Base-by-base conservation (phyloP, 2,888 invertebrate species). In the Brachycybe producta region DNA sequence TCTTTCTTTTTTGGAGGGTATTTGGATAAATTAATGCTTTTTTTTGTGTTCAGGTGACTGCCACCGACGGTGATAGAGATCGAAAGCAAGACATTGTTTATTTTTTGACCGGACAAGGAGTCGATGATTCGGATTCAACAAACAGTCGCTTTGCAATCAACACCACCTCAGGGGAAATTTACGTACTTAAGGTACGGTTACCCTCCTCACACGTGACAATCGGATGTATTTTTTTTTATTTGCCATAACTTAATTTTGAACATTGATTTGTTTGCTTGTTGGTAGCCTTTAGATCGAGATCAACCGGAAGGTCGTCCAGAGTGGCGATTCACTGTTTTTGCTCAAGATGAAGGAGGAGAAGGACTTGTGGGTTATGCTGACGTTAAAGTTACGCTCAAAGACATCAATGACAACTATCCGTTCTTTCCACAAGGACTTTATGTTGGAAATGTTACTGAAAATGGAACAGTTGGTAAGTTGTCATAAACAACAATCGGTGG, bases 321-420 rank as follows among this genome's bases (percentile, higher is more conserved):
- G 65, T 92, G 91, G 91, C 77, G 90, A 58, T 92, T 92, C 68
- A 91, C 91, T 2, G 91, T 92, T 8, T 91, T 91, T 67, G 92
- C 91, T 40, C 91, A 91, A 71, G 92, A 92, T 64, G 91, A 91
- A 70, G 88, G 90, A 23, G 91, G 92, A 48, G 90, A 90, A 70
- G 91, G 91, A 49, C 77, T 94, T 27, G 91, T 92, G 39, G 94
- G 94, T 53, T 95, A 94, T 68, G 91, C 94, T 55, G 92, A 94
- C 70, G 94, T 95, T 34, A 91, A 94, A 75, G 92, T 95, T 56
- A 91, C 90, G 70, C 79, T 94, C 46, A 90, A 90, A 69, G 94
- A 94, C 69, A 91, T 94, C 66, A 95, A 95, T 72, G 95, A 95
- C 74, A 95, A 95, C 70, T 84, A 87, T 5, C 95, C 95, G n/a